phyloP scores from a whole-genome alignment of 2,113 vertebrate genomes.

The Nyctibius bracteatus region DNA sequence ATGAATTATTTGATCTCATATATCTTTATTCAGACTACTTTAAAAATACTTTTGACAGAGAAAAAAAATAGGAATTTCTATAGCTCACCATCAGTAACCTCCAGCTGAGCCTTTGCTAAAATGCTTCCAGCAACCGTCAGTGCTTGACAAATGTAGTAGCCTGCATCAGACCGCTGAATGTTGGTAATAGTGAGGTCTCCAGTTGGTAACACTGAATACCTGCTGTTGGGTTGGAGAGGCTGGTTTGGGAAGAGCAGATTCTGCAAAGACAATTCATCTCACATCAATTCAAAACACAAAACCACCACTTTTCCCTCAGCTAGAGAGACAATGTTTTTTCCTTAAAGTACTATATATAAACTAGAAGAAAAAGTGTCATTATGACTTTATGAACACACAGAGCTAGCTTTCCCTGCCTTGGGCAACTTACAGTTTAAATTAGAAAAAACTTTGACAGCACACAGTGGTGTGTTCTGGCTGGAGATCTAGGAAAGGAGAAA shows the following conservation, averaged over 20 bases:
- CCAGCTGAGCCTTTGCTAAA: conserved; percentile 96
- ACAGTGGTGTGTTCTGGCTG: background rate
- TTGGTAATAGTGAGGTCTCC: conserved; percentile 93
- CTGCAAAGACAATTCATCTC: conserved; percentile 74
- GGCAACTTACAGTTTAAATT: conserved; percentile 13
- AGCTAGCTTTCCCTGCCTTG: background rate
- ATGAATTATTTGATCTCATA: background rate
- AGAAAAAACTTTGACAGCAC: background rate
- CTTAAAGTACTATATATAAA: background rate
- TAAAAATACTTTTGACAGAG: background rate
- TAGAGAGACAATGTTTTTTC: background rate
- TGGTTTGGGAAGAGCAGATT: conserved; percentile 98
- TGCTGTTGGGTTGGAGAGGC: conserved; percentile 91
- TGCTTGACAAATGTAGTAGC: conserved; percentile 98
- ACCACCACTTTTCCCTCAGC: background rate
- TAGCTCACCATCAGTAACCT: conserved; percentile 95
- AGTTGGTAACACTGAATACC: conserved; percentile 89
- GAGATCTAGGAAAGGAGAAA: background rate
- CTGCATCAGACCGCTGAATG: conserved; percentile 90
- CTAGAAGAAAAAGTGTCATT: background rate
- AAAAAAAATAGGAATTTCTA: conserved; percentile 8
- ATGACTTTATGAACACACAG: background rate
- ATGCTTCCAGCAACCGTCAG: conserved; percentile 97
- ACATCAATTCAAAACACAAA: conserved; percentile 13
- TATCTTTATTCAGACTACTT: background rate